Percentiles rank a stretch among this genome's conserved stretches.
phyloP scores from a whole-genome alignment of 2,797 vertebrate genomes.

The Champsocephalus gunnari region DNA sequence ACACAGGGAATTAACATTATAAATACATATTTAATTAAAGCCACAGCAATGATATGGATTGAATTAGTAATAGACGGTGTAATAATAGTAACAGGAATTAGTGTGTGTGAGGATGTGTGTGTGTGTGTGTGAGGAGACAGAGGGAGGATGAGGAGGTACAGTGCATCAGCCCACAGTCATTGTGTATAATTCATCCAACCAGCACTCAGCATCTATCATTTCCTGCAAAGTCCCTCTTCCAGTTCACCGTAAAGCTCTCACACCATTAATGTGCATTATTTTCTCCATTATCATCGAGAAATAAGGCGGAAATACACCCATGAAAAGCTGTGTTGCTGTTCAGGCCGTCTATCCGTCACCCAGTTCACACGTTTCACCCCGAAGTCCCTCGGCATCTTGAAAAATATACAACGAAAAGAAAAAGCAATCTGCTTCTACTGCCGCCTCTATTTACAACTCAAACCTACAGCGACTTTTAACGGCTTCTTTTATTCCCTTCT shows the following conservation, averaged over 20 bases:
- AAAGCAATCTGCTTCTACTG: slow-evolving; percentile 2
- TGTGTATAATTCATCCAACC: slow-evolving; percentile 40
- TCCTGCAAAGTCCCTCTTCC: slow-evolving; percentile 3
- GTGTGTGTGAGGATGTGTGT: slow-evolving; percentile 11
- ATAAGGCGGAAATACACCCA: not conserved
- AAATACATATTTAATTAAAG: slow-evolving; percentile 43
- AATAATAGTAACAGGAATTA: slow-evolving; percentile 44
- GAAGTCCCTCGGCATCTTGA: not conserved
- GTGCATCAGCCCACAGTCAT: slow-evolving; percentile 12
- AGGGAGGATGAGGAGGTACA: slow-evolving; percentile 19
- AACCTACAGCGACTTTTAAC: slow-evolving; percentile 12
- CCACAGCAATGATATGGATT: slow-evolving; percentile 31
- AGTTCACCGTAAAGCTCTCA: slow-evolving; percentile 12
- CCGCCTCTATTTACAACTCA: slow-evolving; percentile 17
- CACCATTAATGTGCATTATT: not conserved
- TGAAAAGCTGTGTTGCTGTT: not conserved
- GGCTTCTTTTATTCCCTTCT: not conserved
- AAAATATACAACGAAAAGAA: not conserved
- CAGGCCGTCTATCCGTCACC: slow-evolving; percentile 2
- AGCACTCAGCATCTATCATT: slow-evolving; percentile 21
- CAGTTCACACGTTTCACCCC: not conserved
- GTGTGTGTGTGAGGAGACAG: slow-evolving; percentile 12
- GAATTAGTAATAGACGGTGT: slow-evolving; percentile 47
- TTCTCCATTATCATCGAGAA: not conserved
- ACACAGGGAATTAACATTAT: not conserved